Conservation (phyloP, 2,797 vertebrate species). For the Trematomus bernacchii region DNA sequence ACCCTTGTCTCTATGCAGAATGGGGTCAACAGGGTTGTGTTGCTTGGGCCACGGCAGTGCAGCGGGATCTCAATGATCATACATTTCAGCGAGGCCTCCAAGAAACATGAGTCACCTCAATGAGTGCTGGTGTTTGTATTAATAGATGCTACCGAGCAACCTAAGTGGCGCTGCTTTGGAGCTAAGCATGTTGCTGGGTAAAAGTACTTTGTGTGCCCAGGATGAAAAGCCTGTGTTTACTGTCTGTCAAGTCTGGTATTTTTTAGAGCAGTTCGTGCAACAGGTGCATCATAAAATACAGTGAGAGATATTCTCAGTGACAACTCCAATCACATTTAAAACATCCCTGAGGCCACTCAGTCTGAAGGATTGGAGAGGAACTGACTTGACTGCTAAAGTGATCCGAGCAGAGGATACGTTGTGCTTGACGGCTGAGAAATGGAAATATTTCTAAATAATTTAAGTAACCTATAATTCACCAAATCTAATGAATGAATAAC, state of each 20-base stretch:
- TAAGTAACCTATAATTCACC: not conserved
- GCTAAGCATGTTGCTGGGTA: constrained; percentile 58
- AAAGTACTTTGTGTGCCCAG: constrained; percentile 47
- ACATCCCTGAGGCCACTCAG: constrained; percentile 45
- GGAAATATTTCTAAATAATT: constrained; percentile 16
- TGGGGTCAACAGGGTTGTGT: constrained; percentile 74
- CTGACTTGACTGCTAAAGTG: constrained; percentile 46
- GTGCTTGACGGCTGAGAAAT: constrained; percentile 23
- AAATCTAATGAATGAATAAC: not conserved
- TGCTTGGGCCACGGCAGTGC: constrained; percentile 36
- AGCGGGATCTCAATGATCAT: constrained; percentile 48
- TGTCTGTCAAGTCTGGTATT: constrained; percentile 64
- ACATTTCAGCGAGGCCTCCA: constrained; percentile 40
- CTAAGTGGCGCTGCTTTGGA: constrained; percentile 21
- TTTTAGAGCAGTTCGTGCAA: constrained; percentile 53
- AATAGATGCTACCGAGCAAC: constrained; percentile 60
- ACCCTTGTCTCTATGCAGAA: constrained; percentile 76
- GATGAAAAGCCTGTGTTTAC: constrained; percentile 57
- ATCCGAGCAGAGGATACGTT: constrained; percentile 7
- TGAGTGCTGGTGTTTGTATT: constrained; percentile 50
- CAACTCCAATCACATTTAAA: constrained; percentile 58
- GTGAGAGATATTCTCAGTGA: constrained; percentile 60
- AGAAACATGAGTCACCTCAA: constrained; percentile 66
- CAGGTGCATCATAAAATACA: constrained; percentile 70
- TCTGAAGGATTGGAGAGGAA: constrained; percentile 50